These are phyloP conservation scores for Monomorium pharaonis DNA, from an alignment of 1,140 invertebrate genomes.

Conservation along the genomic window DNA sequence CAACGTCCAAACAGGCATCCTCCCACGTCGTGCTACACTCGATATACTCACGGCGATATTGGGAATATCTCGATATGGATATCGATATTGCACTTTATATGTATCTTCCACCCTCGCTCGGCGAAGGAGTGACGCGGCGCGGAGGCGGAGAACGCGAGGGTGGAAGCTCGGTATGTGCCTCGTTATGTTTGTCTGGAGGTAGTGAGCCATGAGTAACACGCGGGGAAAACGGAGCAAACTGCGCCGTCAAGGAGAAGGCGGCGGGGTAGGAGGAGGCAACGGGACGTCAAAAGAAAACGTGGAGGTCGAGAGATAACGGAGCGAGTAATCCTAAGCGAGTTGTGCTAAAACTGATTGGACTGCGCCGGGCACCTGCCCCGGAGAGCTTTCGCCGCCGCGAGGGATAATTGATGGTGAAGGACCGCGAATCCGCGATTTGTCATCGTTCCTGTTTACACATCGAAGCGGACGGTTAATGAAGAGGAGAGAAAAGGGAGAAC, in stretches of 20 bases:
- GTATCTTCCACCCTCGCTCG: conserved; percentile 11
- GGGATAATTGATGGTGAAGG: conserved; percentile 34
- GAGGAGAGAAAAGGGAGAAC: not conserved
- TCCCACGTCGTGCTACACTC: conserved; percentile 37
- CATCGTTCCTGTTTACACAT: conserved; percentile 47
- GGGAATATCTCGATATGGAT: conserved; percentile 65
- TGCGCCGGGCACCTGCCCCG: not conserved
- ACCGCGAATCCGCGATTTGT: not conserved
- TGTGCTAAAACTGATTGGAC: conserved; percentile 27
- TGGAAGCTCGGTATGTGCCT: conserved; percentile 1
- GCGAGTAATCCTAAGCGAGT: not conserved
- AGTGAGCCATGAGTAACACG: conserved; percentile 51
- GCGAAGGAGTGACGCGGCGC: not conserved
- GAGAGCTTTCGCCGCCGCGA: not conserved
- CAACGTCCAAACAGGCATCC: conserved; percentile 40
- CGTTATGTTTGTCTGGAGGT: conserved; percentile 59
- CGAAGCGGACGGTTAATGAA: not conserved
- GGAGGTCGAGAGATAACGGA: not conserved
- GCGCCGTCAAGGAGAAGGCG: conserved; percentile 8
- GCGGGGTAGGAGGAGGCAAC: conserved; percentile 15
- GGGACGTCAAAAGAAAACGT: conserved; percentile 20
- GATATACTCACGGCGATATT: conserved; percentile 56
- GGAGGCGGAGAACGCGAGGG: not conserved
- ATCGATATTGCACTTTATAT: conserved; percentile 62
- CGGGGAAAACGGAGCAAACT: conserved; percentile 42